phyloP scores from a whole-genome alignment of 2,888 invertebrate species.

The Ormyrus thymus region DNA sequence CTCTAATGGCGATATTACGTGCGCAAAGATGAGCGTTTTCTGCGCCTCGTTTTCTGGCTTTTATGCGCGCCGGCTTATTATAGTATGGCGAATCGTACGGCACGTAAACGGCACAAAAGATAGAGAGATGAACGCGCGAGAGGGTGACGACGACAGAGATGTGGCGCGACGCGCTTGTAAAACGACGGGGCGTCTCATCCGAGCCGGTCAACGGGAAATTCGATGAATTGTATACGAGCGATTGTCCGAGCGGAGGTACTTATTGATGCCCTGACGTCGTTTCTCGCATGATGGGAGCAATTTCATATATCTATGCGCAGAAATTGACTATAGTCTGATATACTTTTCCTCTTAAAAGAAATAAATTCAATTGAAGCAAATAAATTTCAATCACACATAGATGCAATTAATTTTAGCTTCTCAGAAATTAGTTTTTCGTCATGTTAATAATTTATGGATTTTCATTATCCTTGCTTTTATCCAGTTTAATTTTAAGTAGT shows the following conservation, averaged over 20 bases:
- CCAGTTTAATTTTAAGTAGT: no score
- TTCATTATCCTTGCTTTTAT: no score
- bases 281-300: no score
- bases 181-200: background rate
- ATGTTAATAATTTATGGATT: no score
- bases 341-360: no score
- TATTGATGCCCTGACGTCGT: no score
- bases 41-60: conserved; percentile 3
- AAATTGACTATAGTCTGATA: no score
- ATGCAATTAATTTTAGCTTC: no score
- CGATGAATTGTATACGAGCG: conserved; percentile 11
- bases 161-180: background rate
- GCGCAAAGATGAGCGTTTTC: conserved; percentile 22
- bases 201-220: conserved; percentile 10
- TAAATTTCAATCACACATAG: no score
- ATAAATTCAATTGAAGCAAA: no score
- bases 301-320: no score
- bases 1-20: conserved; percentile 49
- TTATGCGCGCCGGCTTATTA: background rate
- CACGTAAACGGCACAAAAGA: background rate
- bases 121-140: background rate
- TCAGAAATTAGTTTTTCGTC: no score
- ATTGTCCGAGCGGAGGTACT: conserved; percentile 2
- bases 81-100: background rate
- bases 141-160: background rate